A percentile compares a stretch with the other conserved stretches of the same genome.
Evolutionary conservation across 2,113 vertebrate genomes (phyloP).

Genomic region (Limanda limanda): DNA sequence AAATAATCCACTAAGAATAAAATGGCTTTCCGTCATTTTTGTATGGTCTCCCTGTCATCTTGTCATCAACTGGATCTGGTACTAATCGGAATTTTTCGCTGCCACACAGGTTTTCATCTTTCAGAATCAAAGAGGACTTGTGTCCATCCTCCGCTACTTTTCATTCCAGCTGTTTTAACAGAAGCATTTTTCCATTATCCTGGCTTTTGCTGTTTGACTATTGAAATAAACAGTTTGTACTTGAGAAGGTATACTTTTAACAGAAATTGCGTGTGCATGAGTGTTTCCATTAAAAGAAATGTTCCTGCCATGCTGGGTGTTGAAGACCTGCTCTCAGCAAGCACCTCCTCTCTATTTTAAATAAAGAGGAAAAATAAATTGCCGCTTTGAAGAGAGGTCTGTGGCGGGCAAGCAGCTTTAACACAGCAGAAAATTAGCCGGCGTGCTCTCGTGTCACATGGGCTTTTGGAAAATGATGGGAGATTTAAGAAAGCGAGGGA

Average conservation of each 20-base stretch:
- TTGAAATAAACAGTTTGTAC: conserved; percentile 1
- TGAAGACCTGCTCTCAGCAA: conserved; percentile 36
- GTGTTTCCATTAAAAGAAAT: conserved; percentile 25
- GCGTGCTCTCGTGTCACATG: background rate
- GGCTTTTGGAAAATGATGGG: conserved; percentile 38
- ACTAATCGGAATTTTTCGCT: conserved; percentile 39
- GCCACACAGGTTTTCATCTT: conserved; percentile 53
- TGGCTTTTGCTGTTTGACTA: conserved; percentile 15
- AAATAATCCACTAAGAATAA: conserved; percentile 28
- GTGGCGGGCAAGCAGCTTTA: conserved; percentile 45
- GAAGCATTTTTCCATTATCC: conserved; percentile 22
- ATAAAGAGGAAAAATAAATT: conserved; percentile 50
- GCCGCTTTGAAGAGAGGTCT: conserved; percentile 42
- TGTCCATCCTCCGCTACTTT: conserved; percentile 27
- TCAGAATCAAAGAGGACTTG: conserved; percentile 53
- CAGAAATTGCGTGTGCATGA: conserved; percentile 20
- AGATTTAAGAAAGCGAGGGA: conserved; percentile 17
- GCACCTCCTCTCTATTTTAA: conserved; percentile 36
- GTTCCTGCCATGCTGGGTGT: conserved; percentile 7
- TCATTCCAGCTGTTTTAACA: conserved; percentile 10
- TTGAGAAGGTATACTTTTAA: background rate
- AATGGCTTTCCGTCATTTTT: conserved; percentile 39
- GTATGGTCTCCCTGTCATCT: conserved; percentile 28
- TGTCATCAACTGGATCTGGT: conserved; percentile 49
- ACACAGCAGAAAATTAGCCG: conserved; percentile 56